These are phyloP conservation scores for Atlantisia rogersi DNA, from an alignment of 2,113 vertebrate species.

Conservation along the genomic window DNA sequence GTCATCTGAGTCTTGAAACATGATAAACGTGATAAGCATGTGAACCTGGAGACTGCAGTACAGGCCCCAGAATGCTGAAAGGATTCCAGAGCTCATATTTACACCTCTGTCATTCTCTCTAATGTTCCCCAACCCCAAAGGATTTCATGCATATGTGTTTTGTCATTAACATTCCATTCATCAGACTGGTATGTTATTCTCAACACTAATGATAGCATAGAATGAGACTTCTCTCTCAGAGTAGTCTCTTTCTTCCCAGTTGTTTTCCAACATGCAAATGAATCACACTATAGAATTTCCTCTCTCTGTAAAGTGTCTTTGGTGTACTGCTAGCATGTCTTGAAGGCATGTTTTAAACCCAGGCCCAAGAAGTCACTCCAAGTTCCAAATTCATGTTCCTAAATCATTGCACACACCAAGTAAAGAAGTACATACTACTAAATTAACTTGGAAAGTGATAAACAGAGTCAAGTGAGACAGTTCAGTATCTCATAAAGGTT, in stretches of 20 bases:
- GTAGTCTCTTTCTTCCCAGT: constrained; percentile 6
- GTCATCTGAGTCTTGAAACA: neutral
- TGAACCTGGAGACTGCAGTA: neutral
- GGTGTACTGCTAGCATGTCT: neutral
- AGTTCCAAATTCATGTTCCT: neutral
- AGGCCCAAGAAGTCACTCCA: neutral
- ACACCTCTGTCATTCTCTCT: neutral
- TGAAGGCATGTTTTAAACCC: neutral
- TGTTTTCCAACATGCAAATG: constrained; percentile 36
- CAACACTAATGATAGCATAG: neutral
- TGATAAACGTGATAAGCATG: neutral
- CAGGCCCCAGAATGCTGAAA: neutral
- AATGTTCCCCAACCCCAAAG: neutral
- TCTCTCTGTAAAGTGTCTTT: neutral
- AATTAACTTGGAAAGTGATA: neutral
- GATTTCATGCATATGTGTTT: neutral
- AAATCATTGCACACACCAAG: neutral
- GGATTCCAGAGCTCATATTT: neutral
- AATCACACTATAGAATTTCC: neutral
- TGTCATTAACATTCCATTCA: neutral
- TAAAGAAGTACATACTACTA: neutral
- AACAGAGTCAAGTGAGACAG: neutral
- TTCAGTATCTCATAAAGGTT: neutral
- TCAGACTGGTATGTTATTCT: neutral
- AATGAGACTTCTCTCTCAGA: neutral